Evolutionary conservation across 2,888 invertebrate species (phyloP), one percentile per base, ranked within the genome.

Genomic region (Ennomos erosarius): DNA sequence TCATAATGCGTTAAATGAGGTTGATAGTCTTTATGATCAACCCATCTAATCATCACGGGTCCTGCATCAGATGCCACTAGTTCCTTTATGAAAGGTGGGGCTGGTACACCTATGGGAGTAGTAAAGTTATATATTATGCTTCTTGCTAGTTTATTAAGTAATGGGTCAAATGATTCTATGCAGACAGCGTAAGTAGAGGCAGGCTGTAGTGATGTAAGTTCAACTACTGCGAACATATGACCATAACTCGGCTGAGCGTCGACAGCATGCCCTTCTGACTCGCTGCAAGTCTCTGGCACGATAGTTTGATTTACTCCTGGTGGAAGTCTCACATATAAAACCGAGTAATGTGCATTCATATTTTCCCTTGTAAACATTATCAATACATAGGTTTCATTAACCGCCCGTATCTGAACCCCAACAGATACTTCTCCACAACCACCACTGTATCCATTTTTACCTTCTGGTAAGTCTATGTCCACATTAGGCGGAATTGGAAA

Each of bases 181-280:
- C 91, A 91, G 26, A 87, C 68, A 8, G 85, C 85, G 54, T 92
- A 92, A 9, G 74, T 78, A 5, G 91, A 86, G 13, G 88, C 90
- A n/a, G 90, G 88, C 11, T 67, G 76, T 45, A 91, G 69, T 13
- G 76, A 68, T 16, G 71, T 70, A 0, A 91, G 69, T 44, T 80
- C 64, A 1, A 83, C 71, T 10, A 70, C 55, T 9, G 73, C 77
- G 39, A 66, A 55, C 16, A 71, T 57, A n/a, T 75, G 60, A 10
- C 76, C 74, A 11, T 56, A 69, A 11, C 63, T 62, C 26, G 67
- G 68, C 5, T 73, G 72, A 8, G 81, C 74, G 62, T 75, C 79
- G 10, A 81, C 70, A 44, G 81, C 75, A 42, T 79, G 71, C 91
- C 91, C 91, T 72, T 91, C 86, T 1, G 79, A 82, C 43, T 88